A percentile compares a stretch with the other conserved stretches of the same genome.
Evolutionary conservation across 2,888 invertebrate species (phyloP).

Genomic region (Drosophila multiciliata): DNA sequence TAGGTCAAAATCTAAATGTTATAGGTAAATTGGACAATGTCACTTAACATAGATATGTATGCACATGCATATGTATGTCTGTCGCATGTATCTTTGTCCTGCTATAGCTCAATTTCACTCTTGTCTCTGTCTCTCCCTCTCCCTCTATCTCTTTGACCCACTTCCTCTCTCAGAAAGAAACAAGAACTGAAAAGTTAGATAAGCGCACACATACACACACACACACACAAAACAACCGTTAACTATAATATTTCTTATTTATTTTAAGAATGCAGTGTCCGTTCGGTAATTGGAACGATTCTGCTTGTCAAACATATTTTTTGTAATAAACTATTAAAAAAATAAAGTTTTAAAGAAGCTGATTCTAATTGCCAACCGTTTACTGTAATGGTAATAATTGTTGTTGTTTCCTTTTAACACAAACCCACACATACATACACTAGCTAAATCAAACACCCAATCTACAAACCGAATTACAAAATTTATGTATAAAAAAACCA

Average conservation of each 20-base stretch:
- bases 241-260: conserved; percentile 8
- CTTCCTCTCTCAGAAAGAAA: conserved; percentile 18
- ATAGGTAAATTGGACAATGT: conserved; percentile 26
- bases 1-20: conserved; percentile 31
- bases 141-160: conserved; percentile 7
- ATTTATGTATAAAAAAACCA: conserved; percentile 32
- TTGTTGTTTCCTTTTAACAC: conserved; percentile 66
- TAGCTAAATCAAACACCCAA: conserved; percentile 46
- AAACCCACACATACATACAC: conserved; percentile 33
- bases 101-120: conserved; percentile 13
- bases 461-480: conserved; percentile 37
- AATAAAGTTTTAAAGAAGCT: background rate
- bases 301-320: background rate
- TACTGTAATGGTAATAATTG: conserved; percentile 31
- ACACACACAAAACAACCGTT: conserved; percentile 31
- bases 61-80: conserved; percentile 5
- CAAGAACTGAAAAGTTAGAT: conserved; percentile 12
- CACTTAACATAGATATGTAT: conserved; percentile 6
- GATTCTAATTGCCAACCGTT: background rate
- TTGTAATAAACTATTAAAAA: background rate
- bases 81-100: conserved; percentile 16
- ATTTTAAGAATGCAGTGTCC: conserved; percentile 19
- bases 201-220: conserved; percentile 27
- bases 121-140: conserved; percentile 25
- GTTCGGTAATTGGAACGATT: conserved; percentile 1